phyloP scores from a whole-genome alignment of 2,113 vertebrate species.

The Catharus minimus region DNA sequence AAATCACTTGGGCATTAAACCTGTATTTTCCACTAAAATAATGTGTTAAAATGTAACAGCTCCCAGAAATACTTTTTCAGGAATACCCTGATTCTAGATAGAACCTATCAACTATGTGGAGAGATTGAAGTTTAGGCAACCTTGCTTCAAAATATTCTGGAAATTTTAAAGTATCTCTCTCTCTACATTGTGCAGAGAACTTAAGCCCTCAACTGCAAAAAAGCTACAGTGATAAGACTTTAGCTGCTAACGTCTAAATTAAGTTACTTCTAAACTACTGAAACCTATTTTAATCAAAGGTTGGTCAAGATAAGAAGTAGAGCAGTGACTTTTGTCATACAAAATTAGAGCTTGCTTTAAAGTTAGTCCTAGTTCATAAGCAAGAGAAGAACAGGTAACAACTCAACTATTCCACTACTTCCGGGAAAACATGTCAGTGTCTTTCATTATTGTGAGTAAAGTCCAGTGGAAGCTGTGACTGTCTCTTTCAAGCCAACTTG shows the following conservation, averaged over 20 bases:
- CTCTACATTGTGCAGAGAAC: neutral
- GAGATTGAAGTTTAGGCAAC: neutral
- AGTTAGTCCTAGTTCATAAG: neutral
- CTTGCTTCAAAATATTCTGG: neutral
- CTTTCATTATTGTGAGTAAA: neutral
- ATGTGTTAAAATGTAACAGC: neutral
- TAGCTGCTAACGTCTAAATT: neutral
- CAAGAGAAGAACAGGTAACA: neutral
- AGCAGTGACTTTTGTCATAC: neutral
- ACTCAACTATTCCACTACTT: neutral
- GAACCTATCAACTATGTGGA: neutral
- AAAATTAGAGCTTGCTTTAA: neutral
- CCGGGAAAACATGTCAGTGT: neutral
- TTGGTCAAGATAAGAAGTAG: neutral
- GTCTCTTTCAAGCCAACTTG: neutral
- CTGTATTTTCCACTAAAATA: neutral
- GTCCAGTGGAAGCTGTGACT: neutral
- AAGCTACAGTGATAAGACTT: neutral
- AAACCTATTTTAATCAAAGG: neutral
- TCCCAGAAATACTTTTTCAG: neutral
- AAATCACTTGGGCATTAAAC: neutral
- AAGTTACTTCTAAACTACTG: neutral
- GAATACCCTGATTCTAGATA: neutral
- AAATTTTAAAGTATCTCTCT: neutral
- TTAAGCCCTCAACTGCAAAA: neutral